Conservation (phyloP, 2,797 vertebrate species). For the Valencia hispanica region DNA sequence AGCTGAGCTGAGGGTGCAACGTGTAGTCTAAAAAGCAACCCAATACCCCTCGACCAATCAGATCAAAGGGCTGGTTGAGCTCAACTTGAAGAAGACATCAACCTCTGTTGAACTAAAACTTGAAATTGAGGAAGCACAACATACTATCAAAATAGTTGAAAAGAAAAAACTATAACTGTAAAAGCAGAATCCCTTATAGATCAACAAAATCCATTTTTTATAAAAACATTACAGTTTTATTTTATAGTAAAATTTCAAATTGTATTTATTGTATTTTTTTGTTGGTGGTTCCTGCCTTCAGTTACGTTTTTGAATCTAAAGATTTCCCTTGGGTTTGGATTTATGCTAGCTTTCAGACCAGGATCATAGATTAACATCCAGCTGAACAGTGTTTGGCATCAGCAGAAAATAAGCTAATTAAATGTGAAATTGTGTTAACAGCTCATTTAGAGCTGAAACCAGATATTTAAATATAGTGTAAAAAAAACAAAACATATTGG, state of each 20-base stretch:
- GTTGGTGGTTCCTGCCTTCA: not conserved
- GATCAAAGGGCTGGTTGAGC: slow-evolving; percentile 50
- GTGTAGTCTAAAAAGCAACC: slow-evolving; percentile 60
- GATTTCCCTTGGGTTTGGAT: not conserved
- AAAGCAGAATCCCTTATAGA: not conserved
- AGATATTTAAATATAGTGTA: not conserved
- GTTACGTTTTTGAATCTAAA: not conserved
- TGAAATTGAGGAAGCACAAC: not conserved
- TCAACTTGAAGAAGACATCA: slow-evolving; percentile 1
- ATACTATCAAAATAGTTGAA: not conserved
- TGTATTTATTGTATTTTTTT: no score
- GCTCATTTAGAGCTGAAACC: not conserved
- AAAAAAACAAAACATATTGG: not conserved
- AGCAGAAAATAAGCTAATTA: not conserved
- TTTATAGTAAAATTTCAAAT: no score
- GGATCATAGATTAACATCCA: no score
- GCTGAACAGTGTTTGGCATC: not conserved
- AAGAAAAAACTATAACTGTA: not conserved
- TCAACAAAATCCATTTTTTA: no score
- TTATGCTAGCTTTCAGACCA: not conserved
- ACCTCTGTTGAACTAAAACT: not conserved
- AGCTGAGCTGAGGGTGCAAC: slow-evolving; percentile 57
- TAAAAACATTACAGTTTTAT: no score
- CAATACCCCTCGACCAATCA: slow-evolving; percentile 56
- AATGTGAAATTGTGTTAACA: not conserved